These are phyloP conservation scores for Actenoides lindsayi DNA, from an alignment of 2,113 vertebrate species.

Conservation along the genomic window DNA sequence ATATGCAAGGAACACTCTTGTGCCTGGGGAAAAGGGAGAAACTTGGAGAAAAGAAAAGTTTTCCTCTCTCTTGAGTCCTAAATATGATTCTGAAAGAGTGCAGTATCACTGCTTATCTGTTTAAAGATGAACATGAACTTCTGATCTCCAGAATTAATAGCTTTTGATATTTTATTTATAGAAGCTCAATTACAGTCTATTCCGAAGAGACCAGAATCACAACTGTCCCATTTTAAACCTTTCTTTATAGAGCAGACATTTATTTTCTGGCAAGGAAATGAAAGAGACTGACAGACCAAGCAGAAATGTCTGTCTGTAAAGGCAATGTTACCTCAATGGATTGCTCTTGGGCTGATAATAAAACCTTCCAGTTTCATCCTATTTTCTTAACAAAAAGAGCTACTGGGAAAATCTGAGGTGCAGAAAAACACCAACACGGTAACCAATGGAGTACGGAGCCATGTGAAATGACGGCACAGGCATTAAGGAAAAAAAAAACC, in stretches of 20 bases:
- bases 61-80: neutral
- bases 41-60: neutral
- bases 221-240: neutral
- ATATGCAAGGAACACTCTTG: neutral
- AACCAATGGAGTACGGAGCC: neutral
- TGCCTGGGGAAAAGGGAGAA: neutral
- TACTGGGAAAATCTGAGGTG: neutral
- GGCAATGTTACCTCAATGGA: neutral
- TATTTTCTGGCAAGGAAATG: neutral
- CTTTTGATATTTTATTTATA: neutral
- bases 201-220: neutral
- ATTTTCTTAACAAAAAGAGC: neutral
- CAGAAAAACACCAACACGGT: neutral
- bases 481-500: neutral
- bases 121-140: neutral
- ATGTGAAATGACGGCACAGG: fast-evolving
- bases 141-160: neutral
- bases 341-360: neutral
- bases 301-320: neutral
- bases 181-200: neutral
- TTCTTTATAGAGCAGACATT: neutral
- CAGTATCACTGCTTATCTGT: neutral
- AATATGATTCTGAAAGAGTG: neutral
- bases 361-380: neutral
- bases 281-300: neutral